Percentiles rank a stretch among this genome's conserved stretches.
Evolutionary conservation across 2,797 vertebrate species (phyloP).

Genomic region (Oreortyx pictus): DNA sequence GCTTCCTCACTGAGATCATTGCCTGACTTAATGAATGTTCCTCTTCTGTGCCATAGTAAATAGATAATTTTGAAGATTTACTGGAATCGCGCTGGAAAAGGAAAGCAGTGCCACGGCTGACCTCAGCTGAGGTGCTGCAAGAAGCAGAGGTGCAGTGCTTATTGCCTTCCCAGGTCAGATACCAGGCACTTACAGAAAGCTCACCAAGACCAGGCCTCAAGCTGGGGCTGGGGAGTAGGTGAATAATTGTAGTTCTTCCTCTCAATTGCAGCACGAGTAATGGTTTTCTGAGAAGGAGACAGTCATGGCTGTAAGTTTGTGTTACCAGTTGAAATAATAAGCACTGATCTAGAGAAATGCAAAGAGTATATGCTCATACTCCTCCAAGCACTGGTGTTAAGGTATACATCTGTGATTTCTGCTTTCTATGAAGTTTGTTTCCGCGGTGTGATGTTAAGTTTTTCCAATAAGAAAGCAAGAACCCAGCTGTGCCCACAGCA

Average conservation of each 20-base stretch:
- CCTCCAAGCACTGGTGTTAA: neutral
- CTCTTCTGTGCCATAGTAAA: conserved; percentile 24
- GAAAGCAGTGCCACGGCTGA: neutral
- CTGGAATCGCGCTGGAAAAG: neutral
- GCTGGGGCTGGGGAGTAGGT: neutral
- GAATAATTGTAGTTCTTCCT: neutral
- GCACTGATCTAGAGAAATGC: neutral
- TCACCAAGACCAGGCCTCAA: neutral
- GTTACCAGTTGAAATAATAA: neutral
- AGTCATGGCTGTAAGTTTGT: neutral
- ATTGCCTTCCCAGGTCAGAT: neutral
- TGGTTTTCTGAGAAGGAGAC: neutral
- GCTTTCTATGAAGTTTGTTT: neutral
- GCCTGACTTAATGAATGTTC: conserved; percentile 6
- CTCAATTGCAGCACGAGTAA: neutral
- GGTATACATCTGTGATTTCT: neutral
- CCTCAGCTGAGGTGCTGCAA: neutral
- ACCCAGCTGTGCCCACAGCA: neutral
- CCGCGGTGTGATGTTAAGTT: neutral
- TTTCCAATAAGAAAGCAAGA: neutral
- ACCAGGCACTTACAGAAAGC: rapidly evolving
- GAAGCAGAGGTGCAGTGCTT: neutral
- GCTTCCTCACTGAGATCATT: conserved; percentile 16
- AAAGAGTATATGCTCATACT: neutral
- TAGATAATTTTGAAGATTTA: conserved; percentile 21